Conservation (phyloP, 2,888 invertebrate genomes). For the Pogonocherus hispidulus region DNA sequence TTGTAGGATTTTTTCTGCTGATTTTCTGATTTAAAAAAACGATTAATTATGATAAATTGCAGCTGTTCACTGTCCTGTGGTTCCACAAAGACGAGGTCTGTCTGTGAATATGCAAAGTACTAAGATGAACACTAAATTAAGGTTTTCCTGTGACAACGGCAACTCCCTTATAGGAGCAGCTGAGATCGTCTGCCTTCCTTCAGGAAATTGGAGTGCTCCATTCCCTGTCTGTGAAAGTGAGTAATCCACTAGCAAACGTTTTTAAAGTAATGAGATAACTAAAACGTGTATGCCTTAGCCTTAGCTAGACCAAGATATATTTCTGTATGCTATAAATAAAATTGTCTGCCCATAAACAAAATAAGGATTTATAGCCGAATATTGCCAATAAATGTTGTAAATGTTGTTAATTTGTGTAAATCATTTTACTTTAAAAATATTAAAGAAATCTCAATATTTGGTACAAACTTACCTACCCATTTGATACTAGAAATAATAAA, state of each 20-base stretch:
- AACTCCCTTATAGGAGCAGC: conserved; percentile 84
- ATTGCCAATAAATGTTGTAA: too few relatives aligned
- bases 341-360: too few relatives aligned
- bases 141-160: conserved; percentile 84
- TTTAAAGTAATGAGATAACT: background rate
- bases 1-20: too few relatives aligned
- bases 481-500: too few relatives aligned
- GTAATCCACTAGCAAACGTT: conserved; percentile 56
- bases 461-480: too few relatives aligned
- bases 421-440: too few relatives aligned
- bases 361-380: too few relatives aligned
- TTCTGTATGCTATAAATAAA: too few relatives aligned
- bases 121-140: conserved; percentile 80
- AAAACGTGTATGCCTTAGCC: background rate
- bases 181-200: conserved; percentile 82
- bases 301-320: too few relatives aligned
- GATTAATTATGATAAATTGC: conserved; percentile 23
- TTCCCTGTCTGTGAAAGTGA: conserved; percentile 87
- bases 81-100: conserved; percentile 81
- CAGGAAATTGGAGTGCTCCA: conserved; percentile 89
- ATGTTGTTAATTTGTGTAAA: too few relatives aligned
- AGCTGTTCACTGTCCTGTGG: conserved; percentile 84
- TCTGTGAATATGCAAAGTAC: conserved; percentile 81
- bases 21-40: background rate
- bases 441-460: too few relatives aligned